Evolutionary conservation across 2,888 invertebrate species (phyloP).

Genomic region (Andricus curvator): DNA sequence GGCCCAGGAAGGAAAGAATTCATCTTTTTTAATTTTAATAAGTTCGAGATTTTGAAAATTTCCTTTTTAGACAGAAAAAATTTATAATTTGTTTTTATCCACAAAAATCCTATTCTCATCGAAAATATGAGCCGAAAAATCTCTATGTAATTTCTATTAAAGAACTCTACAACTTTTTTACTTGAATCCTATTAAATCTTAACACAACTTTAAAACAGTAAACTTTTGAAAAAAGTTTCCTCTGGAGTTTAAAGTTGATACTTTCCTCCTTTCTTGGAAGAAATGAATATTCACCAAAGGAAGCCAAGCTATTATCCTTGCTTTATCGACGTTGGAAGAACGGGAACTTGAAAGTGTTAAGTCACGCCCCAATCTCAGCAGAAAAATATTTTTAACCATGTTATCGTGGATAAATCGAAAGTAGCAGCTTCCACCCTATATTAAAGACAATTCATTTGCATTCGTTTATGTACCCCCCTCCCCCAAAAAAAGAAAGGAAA

Average conservation of each 20-base stretch:
- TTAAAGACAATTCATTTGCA: slow-evolving; percentile 70
- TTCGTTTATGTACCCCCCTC: slow-evolving; percentile 55
- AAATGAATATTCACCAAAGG: slow-evolving; percentile 34
- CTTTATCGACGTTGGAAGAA: slow-evolving; percentile 28
- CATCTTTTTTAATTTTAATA: background rate
- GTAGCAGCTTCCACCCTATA: slow-evolving; percentile 49
- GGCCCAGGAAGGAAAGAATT: too few relatives aligned
- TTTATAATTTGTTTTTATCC: too few relatives aligned
- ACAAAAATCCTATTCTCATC: too few relatives aligned
- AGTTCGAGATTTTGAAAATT: too few relatives aligned
- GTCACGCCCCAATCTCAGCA: slow-evolving; percentile 35
- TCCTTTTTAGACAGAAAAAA: too few relatives aligned
- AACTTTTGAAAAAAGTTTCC: background rate
- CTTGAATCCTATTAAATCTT: slow-evolving; percentile 19
- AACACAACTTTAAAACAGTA: background rate
- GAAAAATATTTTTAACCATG: slow-evolving; percentile 35
- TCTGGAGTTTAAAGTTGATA: slow-evolving; percentile 23
- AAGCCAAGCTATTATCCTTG: slow-evolving; percentile 19
- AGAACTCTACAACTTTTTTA: background rate
- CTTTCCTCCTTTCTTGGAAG: background rate
- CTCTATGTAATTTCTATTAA: too few relatives aligned
- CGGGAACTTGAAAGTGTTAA: slow-evolving; percentile 43
- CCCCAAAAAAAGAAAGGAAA: slow-evolving; percentile 53
- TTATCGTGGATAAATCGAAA: slow-evolving; percentile 36
- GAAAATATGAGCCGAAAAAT: too few relatives aligned